These are phyloP conservation scores for Iguana delicatissima DNA, from an alignment of 2,797 vertebrate genomes.

Conservation along the genomic window DNA sequence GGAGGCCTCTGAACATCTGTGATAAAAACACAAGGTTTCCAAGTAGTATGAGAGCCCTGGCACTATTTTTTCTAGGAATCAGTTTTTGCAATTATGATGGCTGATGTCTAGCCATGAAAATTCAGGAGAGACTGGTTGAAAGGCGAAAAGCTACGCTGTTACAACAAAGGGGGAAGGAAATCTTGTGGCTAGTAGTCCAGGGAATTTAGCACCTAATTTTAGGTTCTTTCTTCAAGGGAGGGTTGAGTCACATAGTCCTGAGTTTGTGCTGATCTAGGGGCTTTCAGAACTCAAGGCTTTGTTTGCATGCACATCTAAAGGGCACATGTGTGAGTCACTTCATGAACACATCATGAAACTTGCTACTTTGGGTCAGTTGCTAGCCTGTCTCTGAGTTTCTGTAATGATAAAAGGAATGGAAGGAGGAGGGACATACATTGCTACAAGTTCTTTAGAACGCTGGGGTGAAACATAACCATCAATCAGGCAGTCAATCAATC, in stretches of 20 bases:
- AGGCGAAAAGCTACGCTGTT: no score
- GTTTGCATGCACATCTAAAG: neutral
- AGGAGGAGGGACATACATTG: no score
- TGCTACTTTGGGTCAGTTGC: neutral
- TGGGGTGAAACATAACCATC: neutral
- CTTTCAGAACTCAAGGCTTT: neutral
- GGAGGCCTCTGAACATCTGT: neutral
- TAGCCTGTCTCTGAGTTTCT: neutral
- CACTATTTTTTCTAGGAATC: neutral
- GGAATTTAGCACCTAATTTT: neutral
- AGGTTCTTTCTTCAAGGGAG: neutral
- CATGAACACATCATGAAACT: neutral
- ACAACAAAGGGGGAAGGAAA: neutral
- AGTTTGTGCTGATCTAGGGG: neutral
- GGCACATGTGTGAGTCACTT: neutral
- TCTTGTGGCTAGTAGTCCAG: no score
- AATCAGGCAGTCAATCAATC: no score
- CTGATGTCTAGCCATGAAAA: neutral
- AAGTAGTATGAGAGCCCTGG: neutral
- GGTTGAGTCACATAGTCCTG: neutral
- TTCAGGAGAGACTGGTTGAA: neutral
- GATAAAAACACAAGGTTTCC: neutral
- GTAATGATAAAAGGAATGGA: neutral
- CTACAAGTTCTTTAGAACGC: no score
- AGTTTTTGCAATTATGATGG: neutral